Conservation (phyloP, 2,797 vertebrate species). For the Hirundo rustica region DNA sequence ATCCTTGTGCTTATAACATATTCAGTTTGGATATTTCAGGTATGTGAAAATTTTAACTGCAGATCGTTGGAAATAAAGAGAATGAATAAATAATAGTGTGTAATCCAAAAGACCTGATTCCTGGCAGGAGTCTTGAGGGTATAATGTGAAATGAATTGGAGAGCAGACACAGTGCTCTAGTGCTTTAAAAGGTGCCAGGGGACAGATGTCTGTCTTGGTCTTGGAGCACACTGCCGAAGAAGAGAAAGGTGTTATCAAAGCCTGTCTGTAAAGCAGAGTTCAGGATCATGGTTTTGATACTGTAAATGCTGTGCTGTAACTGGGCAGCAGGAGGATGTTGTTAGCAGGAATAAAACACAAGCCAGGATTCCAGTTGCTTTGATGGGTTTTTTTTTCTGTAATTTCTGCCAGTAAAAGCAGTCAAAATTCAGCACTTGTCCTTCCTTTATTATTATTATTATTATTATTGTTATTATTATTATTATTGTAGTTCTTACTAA, state of each 20-base stretch:
- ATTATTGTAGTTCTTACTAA: neutral
- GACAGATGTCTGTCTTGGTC: neutral
- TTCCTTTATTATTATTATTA: neutral
- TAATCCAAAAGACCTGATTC: neutral
- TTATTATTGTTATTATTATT: neutral
- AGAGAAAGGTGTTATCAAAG: neutral
- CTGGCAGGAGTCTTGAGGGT: neutral
- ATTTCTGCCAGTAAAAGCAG: neutral
- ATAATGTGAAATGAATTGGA: neutral
- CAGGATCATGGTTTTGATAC: neutral
- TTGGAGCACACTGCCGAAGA: neutral
- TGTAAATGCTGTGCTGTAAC: neutral
- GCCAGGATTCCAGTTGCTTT: neutral
- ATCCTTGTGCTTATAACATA: neutral
- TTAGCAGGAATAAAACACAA: neutral
- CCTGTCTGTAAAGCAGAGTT: neutral
- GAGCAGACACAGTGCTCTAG: neutral
- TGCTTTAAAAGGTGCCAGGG: neutral
- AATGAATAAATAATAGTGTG: neutral
- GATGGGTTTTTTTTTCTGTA: neutral
- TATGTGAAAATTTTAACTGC: neutral
- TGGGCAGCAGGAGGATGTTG: neutral
- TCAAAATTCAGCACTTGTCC: neutral
- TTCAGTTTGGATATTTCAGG: neutral
- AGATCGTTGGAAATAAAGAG: slow-evolving; percentile 7